Percentiles rank a stretch among this genome's conserved stretches.
These are phyloP conservation scores for Paraplagusia blochii DNA, from an alignment of 2,113 vertebrate species.

Conservation along the genomic window DNA sequence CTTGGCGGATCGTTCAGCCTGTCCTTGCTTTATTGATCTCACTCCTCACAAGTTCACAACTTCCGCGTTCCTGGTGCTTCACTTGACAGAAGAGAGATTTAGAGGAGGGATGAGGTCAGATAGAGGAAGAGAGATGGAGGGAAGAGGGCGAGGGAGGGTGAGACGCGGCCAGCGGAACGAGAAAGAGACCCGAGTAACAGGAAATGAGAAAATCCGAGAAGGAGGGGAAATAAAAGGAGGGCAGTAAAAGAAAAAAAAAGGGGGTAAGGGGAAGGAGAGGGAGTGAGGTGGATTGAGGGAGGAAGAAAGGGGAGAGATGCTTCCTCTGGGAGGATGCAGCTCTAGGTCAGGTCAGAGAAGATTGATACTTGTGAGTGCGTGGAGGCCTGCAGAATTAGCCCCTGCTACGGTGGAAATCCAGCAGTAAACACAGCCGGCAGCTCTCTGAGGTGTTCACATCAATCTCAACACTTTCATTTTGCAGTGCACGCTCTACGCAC, in stretches of 20 bases:
- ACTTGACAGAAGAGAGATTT: conserved; percentile 77
- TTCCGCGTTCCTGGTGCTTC: conserved; percentile 72
- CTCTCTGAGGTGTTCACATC: conserved; percentile 56
- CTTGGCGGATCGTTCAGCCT: conserved; percentile 67
- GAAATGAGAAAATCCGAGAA: conserved; percentile 31
- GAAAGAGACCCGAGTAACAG: conserved; percentile 33
- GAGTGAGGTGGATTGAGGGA: conserved; percentile 16
- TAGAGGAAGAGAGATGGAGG: conserved; percentile 58
- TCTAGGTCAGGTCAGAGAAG: conserved; percentile 58
- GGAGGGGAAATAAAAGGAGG: conserved; percentile 21
- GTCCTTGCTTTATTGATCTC: conserved; percentile 80
- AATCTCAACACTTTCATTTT: conserved; percentile 30
- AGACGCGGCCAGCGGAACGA: conserved; percentile 1
- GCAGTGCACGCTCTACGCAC: conserved; percentile 6
- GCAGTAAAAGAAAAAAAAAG: conserved; percentile 10
- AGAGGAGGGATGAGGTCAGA: conserved; percentile 76
- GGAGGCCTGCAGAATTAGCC: conserved; percentile 60
- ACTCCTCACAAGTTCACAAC: conserved; percentile 76
- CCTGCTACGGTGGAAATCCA: conserved; percentile 55
- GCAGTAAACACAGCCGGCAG: conserved; percentile 61
- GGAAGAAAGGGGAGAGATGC: conserved; percentile 35
- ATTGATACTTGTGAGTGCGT: conserved; percentile 68
- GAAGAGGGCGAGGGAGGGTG: conserved; percentile 27
- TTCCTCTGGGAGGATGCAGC: conserved; percentile 62
- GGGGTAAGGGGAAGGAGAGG: conserved; percentile 9